Conservation (phyloP, 2,113 vertebrate species). For the Himantopus leucocephalus region DNA sequence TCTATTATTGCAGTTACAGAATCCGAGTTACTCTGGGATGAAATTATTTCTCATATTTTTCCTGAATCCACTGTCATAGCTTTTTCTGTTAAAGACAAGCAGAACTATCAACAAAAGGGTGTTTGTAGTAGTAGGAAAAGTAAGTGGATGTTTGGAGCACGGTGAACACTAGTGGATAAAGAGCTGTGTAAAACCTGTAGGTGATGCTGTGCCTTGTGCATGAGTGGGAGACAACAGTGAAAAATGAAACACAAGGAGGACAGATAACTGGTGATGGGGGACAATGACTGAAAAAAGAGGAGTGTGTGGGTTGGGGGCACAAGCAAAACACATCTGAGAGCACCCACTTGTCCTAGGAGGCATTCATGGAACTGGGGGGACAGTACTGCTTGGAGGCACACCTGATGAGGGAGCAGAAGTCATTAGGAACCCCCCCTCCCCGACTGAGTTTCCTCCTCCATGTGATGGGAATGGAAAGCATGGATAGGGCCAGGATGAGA, state of each 20-base stretch:
- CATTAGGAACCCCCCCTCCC: rapidly evolving
- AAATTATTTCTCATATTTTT: not conserved
- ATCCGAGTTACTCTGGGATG: not conserved
- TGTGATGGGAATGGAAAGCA: not conserved
- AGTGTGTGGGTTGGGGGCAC: rapidly evolving
- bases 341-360: not conserved
- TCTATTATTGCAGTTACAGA: not conserved
- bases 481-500: not conserved
- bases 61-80: not conserved
- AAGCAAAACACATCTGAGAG: not conserved
- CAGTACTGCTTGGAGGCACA: not conserved
- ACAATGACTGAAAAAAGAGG: not conserved
- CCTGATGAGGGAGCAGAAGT: not conserved
- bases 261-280: not conserved
- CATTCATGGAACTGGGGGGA: not conserved
- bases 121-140: not conserved
- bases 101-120: not conserved
- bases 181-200: not conserved
- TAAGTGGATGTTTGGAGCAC: not conserved
- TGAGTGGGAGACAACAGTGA: not conserved
- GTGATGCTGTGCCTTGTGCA: not conserved
- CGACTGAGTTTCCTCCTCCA: not conserved
- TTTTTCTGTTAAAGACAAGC: not conserved
- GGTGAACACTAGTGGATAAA: not conserved
- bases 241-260: not conserved